Base-by-base conservation (phyloP, 64 coral and sea anemone genomes). In the Cladopsammia gracilis region DNA sequence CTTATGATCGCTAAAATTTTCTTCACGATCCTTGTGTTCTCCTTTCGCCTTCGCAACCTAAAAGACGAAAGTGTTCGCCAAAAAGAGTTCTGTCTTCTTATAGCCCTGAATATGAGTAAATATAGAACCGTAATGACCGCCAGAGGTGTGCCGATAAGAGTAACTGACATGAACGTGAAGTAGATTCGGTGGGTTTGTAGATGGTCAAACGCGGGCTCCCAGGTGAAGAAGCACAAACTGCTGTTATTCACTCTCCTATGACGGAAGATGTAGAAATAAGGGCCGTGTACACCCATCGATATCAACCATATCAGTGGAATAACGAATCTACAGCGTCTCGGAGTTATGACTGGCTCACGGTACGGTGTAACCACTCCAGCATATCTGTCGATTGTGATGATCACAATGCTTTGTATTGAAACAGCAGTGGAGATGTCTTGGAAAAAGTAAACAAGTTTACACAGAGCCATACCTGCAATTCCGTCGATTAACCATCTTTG, bases 391-490 rank as follows among this genome's bases (percentile, higher is more conserved):
- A 68, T 48, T 67, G 83, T 79, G 7, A 93, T 88, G 0, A 89
- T 19, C 19, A 94, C 54, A n/a, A 94, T 83, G 12, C 77, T 94
- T n/a, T 64, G 60, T 51, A 89, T 89, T 0, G 92, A 94, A 43
- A 94, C 92, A 3, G 66, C 73, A 15, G 87, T 72, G 20, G 92
- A 94, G 12, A 94, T 72, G 65, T 94, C 92, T 80, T 69, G 61
- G 7, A 82, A 18, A 44, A 89, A 89, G 49, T 80, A 74, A 46
- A 94, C 75, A 3, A 82, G 20, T 52, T 88, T 88, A 51, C 92
- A 94, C 50, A 89, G 48, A 19, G 79, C 25, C 7, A 26, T 50
- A 0, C 92, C 92, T 47, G 71, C 10, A 0, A 14, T 7, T 3
- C 92, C 92, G 2, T 62, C 2, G 18, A 89, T 44, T 46, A 77